Evolutionary conservation across 2,888 invertebrate genomes (phyloP).

Genomic region (Argyresthia albistria): DNA sequence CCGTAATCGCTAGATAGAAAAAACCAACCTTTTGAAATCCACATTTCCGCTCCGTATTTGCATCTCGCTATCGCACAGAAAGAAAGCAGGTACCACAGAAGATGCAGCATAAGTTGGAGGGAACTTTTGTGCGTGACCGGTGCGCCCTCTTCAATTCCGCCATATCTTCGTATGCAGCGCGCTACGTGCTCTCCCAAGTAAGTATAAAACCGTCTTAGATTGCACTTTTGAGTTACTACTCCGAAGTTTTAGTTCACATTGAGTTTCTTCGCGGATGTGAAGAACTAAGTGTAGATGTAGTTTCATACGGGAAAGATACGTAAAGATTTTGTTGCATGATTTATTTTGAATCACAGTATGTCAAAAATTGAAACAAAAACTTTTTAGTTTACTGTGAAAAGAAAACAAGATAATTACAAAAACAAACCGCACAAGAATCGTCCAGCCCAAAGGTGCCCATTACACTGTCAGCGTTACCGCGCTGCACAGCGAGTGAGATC

Average conservation of each 20-base stretch:
- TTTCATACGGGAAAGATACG: background rate
- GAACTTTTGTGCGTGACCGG: slow-evolving; percentile 5
- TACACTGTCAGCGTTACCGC: no score
- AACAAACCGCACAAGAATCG: no score
- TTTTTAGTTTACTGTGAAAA: no score
- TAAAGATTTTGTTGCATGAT: no score
- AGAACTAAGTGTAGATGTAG: background rate
- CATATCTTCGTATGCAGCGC: background rate
- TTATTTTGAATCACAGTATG: no score
- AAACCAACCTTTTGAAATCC: background rate
- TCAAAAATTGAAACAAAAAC: no score
- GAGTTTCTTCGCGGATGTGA: background rate
- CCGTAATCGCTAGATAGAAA: no score
- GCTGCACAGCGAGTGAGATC: no score
- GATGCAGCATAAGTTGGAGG: background rate
- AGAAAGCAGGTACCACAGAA: no score
- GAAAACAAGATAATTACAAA: no score
- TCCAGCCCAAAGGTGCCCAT: no score
- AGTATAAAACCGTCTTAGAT: slow-evolving; percentile 2
- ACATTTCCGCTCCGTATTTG: background rate
- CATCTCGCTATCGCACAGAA: no score
- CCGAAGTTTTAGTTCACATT: background rate
- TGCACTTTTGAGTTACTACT: background rate
- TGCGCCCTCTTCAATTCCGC: background rate
- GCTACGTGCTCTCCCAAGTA: background rate